Evolutionary conservation across 2,888 invertebrate genomes (phyloP), one percentile per base, ranked within the genome.

Genomic region (Epistrophe eligans): DNA sequence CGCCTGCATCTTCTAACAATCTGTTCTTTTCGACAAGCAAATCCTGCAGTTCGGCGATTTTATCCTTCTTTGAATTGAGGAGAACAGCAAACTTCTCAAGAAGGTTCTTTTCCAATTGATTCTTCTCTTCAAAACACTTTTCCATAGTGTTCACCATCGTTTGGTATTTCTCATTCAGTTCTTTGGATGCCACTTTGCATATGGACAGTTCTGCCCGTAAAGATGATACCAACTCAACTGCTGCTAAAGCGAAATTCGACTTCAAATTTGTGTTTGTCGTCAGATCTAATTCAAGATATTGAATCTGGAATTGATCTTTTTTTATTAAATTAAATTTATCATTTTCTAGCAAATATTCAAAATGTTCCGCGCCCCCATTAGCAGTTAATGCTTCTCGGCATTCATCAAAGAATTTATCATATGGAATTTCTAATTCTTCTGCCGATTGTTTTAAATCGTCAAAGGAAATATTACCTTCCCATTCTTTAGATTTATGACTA

Each of bases 11-110:
- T 28, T 60, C 80, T 4, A 84, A 64, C 32, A 50, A 67, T 13
- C 45, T 70, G 3, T 73, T 67, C 38, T 82, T 88, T 48, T 88
- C 83, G 32, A 57, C 28, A 19, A 88, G 76, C n/a, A 88, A 60
- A 8, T 77, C 74, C 15, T 91, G 89, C 4, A 92, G 77, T 24
- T 91, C 89, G 0, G 88, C 89, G 28, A 92, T 92, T 71, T 90
- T 90, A 17, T 90, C 79, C 40, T 92, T 92, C 60, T 92, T 92
- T 24, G 88, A 89, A 77, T 92, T 91, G 0, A 92, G 76, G 0
- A 92, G 88, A 15, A 90, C 10, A 0, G 89, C 50, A 38, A 91
- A 92, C 67, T 91, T 92, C 24, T 85, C 88, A 0, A 92, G 57
- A 13, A 91, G 66, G 8, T 77, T 89, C 17, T 50, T 83, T 62